Evolutionary conservation across 2,113 vertebrate species (phyloP).

Genomic region (Cheilinus undulatus): DNA sequence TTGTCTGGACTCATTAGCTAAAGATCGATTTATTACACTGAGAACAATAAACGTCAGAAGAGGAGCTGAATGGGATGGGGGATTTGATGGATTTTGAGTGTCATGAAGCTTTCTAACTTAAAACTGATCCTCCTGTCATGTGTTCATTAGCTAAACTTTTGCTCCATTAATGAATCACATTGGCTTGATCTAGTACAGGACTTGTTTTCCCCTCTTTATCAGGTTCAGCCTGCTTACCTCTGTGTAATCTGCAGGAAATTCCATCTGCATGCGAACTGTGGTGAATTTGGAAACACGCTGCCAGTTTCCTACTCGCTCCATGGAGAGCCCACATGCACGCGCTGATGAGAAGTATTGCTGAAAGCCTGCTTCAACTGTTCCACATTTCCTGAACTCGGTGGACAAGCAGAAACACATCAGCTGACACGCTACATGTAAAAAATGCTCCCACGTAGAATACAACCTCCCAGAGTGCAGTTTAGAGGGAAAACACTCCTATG

Average conservation of each 20-base stretch:
- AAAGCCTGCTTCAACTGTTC: conserved; percentile 28
- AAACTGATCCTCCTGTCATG: conserved; percentile 5
- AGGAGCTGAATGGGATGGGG: neutral
- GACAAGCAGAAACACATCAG: conserved; percentile 52
- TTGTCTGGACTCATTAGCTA: conserved; percentile 19
- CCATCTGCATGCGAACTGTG: conserved; percentile 74
- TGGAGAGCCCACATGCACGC: conserved; percentile 13
- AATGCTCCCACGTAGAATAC: conserved; percentile 39
- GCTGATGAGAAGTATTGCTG: conserved; percentile 51
- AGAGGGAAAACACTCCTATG: conserved; percentile 30
- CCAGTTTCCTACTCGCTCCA: conserved; percentile 66
- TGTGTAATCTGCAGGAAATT: conserved; percentile 84
- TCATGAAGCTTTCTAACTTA: conserved; percentile 19
- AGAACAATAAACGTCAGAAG: conserved; percentile 7
- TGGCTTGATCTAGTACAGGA: conserved; percentile 55
- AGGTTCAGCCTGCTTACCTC: conserved; percentile 66
- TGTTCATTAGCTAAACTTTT: conserved; percentile 47
- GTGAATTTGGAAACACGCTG: conserved; percentile 76
- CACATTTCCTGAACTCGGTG: conserved; percentile 45
- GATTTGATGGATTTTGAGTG: neutral
- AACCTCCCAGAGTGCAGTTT: conserved; percentile 3
- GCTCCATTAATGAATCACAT: conserved; percentile 57
- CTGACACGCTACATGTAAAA: conserved; percentile 19
- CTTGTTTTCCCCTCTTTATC: conserved; percentile 74
- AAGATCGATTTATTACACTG: conserved; percentile 34